Evolutionary conservation across 2,888 invertebrate genomes (phyloP), one percentile per base, ranked within the genome.

Genomic region (Andrena hattorfiana): DNA sequence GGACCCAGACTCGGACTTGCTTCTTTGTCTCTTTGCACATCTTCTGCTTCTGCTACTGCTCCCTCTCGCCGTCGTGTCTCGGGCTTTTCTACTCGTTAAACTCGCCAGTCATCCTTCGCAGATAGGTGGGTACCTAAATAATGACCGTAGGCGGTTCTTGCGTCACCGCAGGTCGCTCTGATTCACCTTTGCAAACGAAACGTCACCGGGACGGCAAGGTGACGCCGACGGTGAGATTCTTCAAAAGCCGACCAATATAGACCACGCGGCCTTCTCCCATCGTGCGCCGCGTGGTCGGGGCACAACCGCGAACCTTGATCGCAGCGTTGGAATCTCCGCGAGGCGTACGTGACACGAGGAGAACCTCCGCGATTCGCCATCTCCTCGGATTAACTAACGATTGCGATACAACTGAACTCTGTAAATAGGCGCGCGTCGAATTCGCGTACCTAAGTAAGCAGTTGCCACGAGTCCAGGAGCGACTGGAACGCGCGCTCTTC

Each of bases 111-210:
- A 7, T 75, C 78, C 7, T 62, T 2, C 49, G 1, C 20, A 32
- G 79, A 63, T 49, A 71, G 62, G 13, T 1, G 42, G 42, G 13
- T 1, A 42, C 42, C 42, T 16, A 42, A 42, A 42, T 42, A 42
- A 42, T 51, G 63, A 67, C 10, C 69, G 23, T 2, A 13, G 6
- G 8, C 71, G 16, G 42, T 1, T 16, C 42, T 54, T 74, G 23
- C 88, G 83, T 85, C 80, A 86, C 23, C 69, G 51, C 23, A 0
- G 16, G 59, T 51, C 71, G 51, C 28, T 48, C 87, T 87, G 88
- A 88, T 85, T 88, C 88, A 88, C 60, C 71, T 85, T 77, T 2
- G 83, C 81, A 89, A 87, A 87, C 79, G 69, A 69, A 75, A 26
- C 77, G 74, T 83, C 87, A 77, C 60, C 49, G 74, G 42, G 2